A percentile compares a stretch with the other conserved stretches of the same genome.
phyloP scores from a whole-genome alignment of 2,888 invertebrate genomes.

The Aphodius sticticus region DNA sequence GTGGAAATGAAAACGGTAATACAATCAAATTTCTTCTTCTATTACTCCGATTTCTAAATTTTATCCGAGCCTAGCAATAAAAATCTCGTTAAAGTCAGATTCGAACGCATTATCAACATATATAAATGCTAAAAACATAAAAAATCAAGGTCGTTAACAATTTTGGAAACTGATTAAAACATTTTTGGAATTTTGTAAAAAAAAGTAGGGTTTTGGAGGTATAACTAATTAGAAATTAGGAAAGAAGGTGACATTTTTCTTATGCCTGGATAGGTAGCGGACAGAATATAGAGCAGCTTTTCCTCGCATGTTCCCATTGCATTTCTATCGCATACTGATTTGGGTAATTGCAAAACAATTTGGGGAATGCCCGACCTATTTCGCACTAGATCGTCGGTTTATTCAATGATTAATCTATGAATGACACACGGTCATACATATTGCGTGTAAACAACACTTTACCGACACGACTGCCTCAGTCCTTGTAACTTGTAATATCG shows the following conservation, averaged over 20 bases:
- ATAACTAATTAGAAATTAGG: not conserved
- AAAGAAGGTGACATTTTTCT: not conserved
- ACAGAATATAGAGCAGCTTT: not conserved
- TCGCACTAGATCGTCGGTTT: not conserved
- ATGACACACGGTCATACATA: constrained; percentile 4
- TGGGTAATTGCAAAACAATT: not conserved
- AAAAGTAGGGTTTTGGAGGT: too few relatives aligned
- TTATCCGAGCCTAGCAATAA: too few relatives aligned
- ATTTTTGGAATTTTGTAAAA: not conserved
- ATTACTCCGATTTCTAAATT: too few relatives aligned
- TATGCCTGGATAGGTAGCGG: not conserved
- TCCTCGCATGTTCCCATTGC: not conserved
- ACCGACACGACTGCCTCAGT: not conserved
- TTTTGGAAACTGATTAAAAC: too few relatives aligned
- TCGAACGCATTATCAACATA: too few relatives aligned
- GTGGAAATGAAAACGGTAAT: too few relatives aligned
- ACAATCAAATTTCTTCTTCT: too few relatives aligned
- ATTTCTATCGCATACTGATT: not conserved
- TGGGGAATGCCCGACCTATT: not conserved
- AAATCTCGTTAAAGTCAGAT: too few relatives aligned
- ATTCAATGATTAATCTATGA: constrained; percentile 4
- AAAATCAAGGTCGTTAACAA: too few relatives aligned
- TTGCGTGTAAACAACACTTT: not conserved
- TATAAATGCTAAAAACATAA: too few relatives aligned
- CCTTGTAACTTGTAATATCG: not conserved